Evolutionary conservation across 1,140 invertebrate species (phyloP).

Genomic region (Bombus confusus): DNA sequence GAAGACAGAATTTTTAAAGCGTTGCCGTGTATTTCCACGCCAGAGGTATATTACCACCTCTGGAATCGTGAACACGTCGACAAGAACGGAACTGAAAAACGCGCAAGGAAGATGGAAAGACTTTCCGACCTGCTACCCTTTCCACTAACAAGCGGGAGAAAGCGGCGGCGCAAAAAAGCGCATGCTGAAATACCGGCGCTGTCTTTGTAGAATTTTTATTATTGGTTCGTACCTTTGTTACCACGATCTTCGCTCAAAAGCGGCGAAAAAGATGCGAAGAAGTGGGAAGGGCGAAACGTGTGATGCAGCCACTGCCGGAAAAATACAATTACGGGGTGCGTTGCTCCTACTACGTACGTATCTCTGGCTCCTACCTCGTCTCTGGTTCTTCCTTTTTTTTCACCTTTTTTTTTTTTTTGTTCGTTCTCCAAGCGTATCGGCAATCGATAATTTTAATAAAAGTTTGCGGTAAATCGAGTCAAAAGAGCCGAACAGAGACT

Average conservation of each 20-base stretch:
- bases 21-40: slow-evolving; percentile 26
- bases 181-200: slow-evolving; percentile 37
- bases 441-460: slow-evolving; percentile 62
- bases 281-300: background rate
- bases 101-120: slow-evolving; percentile 2
- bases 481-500: slow-evolving; percentile 1
- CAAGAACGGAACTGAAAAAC: background rate
- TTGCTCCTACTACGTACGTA: background rate
- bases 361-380: no score
- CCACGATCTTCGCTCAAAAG: slow-evolving; percentile 25
- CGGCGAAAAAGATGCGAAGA: background rate
- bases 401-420: background rate
- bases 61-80: background rate
- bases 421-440: slow-evolving; percentile 23
- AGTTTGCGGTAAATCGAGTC: slow-evolving; percentile 53
- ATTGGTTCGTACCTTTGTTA: slow-evolving; percentile 59
- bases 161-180: slow-evolving; percentile 8
- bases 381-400: background rate
- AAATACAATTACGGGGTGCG: slow-evolving; percentile 21
- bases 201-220: slow-evolving; percentile 58
- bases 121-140: slow-evolving; percentile 37
- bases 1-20: slow-evolving; percentile 28
- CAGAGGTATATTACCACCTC: slow-evolving; percentile 28
- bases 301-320: background rate
- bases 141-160: background rate